Evolutionary conservation across 30 jellyfish, hydroid and myxozoan species (phyloP).

Genomic region (Cassiopea xamachana): DNA sequence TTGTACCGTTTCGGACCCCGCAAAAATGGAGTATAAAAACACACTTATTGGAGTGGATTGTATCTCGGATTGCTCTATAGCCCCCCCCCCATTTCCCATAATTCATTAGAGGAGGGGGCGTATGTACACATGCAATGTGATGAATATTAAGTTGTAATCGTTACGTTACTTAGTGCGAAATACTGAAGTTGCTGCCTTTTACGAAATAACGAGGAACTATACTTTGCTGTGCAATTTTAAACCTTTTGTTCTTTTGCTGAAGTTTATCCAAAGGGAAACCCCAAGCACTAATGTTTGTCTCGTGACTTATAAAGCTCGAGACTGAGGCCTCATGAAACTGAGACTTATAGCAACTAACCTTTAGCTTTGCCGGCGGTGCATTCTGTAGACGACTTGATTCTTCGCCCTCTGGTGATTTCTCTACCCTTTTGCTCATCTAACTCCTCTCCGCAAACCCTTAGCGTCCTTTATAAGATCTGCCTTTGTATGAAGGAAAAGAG

Average conservation of each 20-base stretch:
- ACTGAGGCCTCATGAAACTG: conserved; percentile 30
- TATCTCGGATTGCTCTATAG: no score
- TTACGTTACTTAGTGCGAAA: no score
- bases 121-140: no score
- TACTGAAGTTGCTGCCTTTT: no score
- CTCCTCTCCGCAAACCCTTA: neutral
- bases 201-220: neutral
- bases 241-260: neutral
- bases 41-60: no score
- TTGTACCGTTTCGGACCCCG: no score
- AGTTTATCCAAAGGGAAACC: conserved; percentile 12
- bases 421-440: neutral
- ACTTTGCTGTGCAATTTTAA: neutral
- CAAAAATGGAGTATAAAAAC: no score
- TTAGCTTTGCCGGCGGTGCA: neutral
- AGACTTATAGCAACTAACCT: conserved; percentile 2
- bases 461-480: conserved; percentile 2
- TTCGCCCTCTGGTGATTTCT: neutral
- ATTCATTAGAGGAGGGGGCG: no score
- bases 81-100: no score
- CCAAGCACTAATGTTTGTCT: conserved; percentile 1
- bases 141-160: no score
- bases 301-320: conserved; percentile 8
- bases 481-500: conserved; percentile 28
- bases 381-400: neutral